These are phyloP conservation scores for Numenius arquata DNA, from an alignment of 2,113 vertebrate genomes.

Conservation along the genomic window DNA sequence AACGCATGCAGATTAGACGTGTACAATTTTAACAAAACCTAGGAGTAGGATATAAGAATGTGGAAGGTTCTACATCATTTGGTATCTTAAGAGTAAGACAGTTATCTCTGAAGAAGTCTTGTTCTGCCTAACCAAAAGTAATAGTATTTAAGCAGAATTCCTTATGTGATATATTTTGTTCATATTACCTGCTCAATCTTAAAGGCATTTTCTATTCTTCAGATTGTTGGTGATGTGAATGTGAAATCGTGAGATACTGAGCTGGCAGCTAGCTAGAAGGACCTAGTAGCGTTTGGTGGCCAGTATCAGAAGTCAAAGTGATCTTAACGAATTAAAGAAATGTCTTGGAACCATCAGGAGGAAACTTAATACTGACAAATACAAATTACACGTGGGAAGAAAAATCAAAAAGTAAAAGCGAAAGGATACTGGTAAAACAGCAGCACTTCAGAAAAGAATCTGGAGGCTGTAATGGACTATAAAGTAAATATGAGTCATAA, in stretches of 20 bases:
- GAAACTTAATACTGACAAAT: not conserved
- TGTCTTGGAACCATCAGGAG: not conserved
- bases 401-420: not conserved
- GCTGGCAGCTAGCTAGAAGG: not conserved
- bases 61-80: not conserved
- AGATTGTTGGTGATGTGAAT: not conserved
- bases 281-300: not conserved
- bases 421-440: not conserved
- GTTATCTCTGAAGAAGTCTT: not conserved
- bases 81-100: not conserved
- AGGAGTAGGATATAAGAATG: not conserved
- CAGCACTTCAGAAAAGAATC: not conserved
- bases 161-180: not conserved
- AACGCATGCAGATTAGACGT: not conserved
- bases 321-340: not conserved
- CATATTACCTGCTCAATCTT: not conserved
- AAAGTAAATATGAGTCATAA: constrained; percentile 46
- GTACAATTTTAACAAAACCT: not conserved
- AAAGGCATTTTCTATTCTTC: not conserved
- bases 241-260: not conserved
- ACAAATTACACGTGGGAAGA: not conserved
- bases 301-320: not conserved
- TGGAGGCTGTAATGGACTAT: not conserved
- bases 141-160: not conserved
- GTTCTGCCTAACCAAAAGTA: not conserved